Percentiles rank a stretch among this genome's conserved stretches.
Conservation (phyloP, 2,888 invertebrate genomes). For the Lasioglossum villosulum region DNA sequence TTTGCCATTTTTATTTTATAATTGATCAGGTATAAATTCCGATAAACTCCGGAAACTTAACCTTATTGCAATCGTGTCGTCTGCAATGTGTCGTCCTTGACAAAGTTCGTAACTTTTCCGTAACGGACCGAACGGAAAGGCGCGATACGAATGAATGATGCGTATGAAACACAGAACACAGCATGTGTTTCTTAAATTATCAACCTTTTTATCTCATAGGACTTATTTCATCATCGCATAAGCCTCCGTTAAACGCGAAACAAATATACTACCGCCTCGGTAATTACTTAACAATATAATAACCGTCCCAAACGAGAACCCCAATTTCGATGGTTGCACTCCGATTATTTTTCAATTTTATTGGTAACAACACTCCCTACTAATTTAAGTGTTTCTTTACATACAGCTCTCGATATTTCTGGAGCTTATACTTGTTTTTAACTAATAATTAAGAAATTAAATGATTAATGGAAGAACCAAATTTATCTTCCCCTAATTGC, state of each 20-base stretch:
- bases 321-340: not conserved
- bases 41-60: slow-evolving; percentile 37
- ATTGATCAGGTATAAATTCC: not conserved
- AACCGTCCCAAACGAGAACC: not conserved
- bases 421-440: no score
- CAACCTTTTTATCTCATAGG: slow-evolving; percentile 46
- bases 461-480: no score
- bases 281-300: slow-evolving; percentile 17
- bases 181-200: slow-evolving; percentile 47
- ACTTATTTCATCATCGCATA: slow-evolving; percentile 40
- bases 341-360: no score
- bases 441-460: no score
- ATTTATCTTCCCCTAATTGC: no score
- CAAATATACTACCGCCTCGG: slow-evolving; percentile 4
- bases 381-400: no score
- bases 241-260: slow-evolving; percentile 18
- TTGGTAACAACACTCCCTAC: no score
- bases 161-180: slow-evolving; percentile 31
- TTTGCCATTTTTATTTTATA: slow-evolving; percentile 73
- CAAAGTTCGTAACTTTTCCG: slow-evolving; percentile 30
- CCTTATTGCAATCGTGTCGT: slow-evolving; percentile 54
- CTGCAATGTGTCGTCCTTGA: slow-evolving; percentile 48
- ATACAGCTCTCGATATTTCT: no score
- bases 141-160: slow-evolving; percentile 66
- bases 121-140: slow-evolving; percentile 49